Conservation (phyloP, 2,888 invertebrate genomes). For the Phlogophora meticulosa region DNA sequence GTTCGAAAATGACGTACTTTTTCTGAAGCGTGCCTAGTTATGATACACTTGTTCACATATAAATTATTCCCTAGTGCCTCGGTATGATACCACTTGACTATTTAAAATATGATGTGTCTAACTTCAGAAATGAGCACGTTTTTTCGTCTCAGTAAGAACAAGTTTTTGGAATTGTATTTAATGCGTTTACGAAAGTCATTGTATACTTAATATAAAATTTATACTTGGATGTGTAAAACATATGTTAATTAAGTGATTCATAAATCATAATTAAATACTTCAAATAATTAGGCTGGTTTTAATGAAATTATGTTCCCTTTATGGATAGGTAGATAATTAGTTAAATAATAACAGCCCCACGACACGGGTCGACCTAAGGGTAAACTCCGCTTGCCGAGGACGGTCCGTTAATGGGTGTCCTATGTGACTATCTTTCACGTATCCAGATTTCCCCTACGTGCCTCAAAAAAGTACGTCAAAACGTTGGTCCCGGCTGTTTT, state of each 20-base stretch:
- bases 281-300: neutral
- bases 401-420: no score
- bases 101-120: neutral
- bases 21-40: slow-evolving; percentile 12
- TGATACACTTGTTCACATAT: neutral
- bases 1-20: slow-evolving; percentile 2
- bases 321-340: neutral
- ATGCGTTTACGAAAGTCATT: slow-evolving; percentile 12
- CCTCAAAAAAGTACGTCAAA: no score
- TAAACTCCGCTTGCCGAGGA: no score
- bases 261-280: slow-evolving; percentile 38
- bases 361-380: no score
- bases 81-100: no score
- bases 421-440: no score
- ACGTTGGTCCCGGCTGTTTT: no score
- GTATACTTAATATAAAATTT: slow-evolving; percentile 44
- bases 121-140: neutral
- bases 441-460: no score
- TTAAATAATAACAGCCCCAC: no score
- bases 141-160: slow-evolving; percentile 2
- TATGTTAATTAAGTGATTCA: slow-evolving; percentile 50
- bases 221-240: slow-evolving; percentile 53
- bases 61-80: neutral
- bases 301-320: neutral
- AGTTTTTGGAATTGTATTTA: slow-evolving; percentile 14